Evolutionary conservation across 2,888 invertebrate species (phyloP), one percentile per base, ranked within the genome.

Genomic region (Meteorus cinctellus): DNA sequence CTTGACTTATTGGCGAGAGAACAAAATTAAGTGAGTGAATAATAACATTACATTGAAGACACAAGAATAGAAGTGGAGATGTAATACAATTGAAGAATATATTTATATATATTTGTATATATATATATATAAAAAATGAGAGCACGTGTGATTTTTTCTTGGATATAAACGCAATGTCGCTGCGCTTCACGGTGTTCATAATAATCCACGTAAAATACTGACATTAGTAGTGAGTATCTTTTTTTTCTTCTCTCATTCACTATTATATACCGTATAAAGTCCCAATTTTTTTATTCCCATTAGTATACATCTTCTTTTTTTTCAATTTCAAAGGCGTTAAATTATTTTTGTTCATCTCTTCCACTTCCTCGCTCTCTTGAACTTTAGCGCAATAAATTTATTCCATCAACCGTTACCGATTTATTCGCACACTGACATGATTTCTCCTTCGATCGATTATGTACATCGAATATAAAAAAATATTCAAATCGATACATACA

Each of bases 161-260:
- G 48, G 69, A 76, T 62, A 60, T 62, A 76, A 76, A 36, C 72
- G 76, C 68, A 68, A 76, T 76, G 76, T 63, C 75, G 71, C 66
- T 72, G 76, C 63, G 48, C 63, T 76, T 76, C 62, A 76, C 65
- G 59, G 72, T 68, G 76, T 68, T 65, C 16, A 34, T 73, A 48
- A 63, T 72, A 34, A 76, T 67, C 24, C 31, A 67, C 60, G n/a
- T n/a, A 72, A 73, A 67, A 76, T 55, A 68, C 27, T 72, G 60
- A 72, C 51, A 69, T 55, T 51, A 73, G 8, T 72, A 76, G 76
- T 76, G 48, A 76, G 76, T 76, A 72, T 51, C 51, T 65, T 16
- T 51, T 19, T 55, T 63, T 8, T 45, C 31, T 65, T 55, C 31
- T 65, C 19, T 19, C 19, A 48, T 65, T 51, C 27, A 63, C 48